These are phyloP conservation scores for Lepidothrix coronata DNA, from an alignment of 2,113 vertebrate species.

Conservation along the genomic window DNA sequence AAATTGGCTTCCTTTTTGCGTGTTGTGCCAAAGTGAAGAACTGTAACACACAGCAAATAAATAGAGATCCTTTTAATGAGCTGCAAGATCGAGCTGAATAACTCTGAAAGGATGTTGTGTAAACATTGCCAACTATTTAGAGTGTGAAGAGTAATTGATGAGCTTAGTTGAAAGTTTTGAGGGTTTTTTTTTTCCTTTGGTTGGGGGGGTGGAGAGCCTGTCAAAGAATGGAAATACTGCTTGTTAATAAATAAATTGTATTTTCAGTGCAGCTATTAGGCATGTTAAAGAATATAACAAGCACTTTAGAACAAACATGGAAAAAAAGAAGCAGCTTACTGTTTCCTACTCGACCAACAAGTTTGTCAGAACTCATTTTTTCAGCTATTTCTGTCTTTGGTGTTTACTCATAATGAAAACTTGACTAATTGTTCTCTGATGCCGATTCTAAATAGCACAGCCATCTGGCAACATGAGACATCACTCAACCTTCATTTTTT, in stretches of 20 bases:
- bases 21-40: conserved; percentile 85
- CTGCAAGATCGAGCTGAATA: conserved; percentile 76
- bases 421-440: neutral
- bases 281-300: conserved; percentile 36
- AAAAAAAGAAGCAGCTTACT: neutral
- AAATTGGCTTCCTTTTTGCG: conserved; percentile 86
- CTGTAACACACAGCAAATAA: conserved; percentile 87
- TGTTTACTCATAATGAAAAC: neutral
- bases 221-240: neutral
- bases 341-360: neutral
- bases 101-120: conserved; percentile 76
- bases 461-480: neutral
- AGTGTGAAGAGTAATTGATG: conserved; percentile 81
- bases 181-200: neutral
- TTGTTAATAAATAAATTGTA: conserved; percentile 55
- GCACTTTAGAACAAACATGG: neutral
- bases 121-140: conserved; percentile 80
- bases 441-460: neutral
- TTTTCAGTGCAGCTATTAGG: conserved; percentile 18
- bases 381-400: neutral
- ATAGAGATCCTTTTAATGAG: conserved; percentile 90
- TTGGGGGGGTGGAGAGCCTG: neutral
- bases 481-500: neutral
- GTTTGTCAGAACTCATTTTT: neutral
- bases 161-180: conserved; percentile 68